A percentile compares a stretch with the other conserved stretches of the same genome.
phyloP scores from a whole-genome alignment of 2,113 vertebrate species.

The Emydocephalus ijimae region DNA sequence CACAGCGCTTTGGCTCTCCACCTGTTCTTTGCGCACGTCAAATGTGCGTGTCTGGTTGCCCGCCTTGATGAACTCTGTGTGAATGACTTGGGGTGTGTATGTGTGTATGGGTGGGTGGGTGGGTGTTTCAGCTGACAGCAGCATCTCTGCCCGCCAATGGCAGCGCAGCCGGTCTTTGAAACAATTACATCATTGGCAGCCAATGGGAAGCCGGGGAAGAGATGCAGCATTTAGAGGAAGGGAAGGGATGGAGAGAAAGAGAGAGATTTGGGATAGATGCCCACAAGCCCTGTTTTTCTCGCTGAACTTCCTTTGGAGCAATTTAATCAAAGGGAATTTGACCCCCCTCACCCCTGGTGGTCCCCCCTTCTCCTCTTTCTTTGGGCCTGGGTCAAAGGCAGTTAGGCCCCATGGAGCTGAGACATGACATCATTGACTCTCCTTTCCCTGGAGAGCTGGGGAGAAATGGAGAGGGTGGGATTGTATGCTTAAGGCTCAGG shows the following conservation, averaged over 20 bases:
- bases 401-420: not conserved
- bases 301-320: too few relatives aligned
- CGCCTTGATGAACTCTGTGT: constrained; percentile 70
- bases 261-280: constrained; percentile 25
- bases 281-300: not conserved
- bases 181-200: constrained; percentile 94
- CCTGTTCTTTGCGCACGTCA: not conserved
- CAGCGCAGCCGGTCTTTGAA: constrained; percentile 74
- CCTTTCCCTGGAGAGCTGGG: not conserved
- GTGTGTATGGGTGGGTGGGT: too few relatives aligned
- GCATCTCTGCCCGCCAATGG: constrained; percentile 83
- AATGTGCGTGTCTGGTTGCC: not conserved
- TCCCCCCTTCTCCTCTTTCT: not conserved
- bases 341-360: not conserved
- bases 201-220: constrained; percentile 79
- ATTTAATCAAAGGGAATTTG: too few relatives aligned
- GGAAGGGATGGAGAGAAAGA: constrained; percentile 51
- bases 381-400: not conserved
- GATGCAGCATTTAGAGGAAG: constrained; percentile 73
- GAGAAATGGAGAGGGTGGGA: constrained; percentile 21
- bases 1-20: not conserved
- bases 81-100: constrained; percentile 74
- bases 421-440: constrained; percentile 41
- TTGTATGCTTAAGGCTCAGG: constrained; percentile 64
- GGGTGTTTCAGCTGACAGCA: constrained; percentile 68